Percentiles rank a stretch among this genome's conserved stretches.
phyloP scores from a whole-genome alignment of 1,140 invertebrate genomes.

The Limonius californicus region DNA sequence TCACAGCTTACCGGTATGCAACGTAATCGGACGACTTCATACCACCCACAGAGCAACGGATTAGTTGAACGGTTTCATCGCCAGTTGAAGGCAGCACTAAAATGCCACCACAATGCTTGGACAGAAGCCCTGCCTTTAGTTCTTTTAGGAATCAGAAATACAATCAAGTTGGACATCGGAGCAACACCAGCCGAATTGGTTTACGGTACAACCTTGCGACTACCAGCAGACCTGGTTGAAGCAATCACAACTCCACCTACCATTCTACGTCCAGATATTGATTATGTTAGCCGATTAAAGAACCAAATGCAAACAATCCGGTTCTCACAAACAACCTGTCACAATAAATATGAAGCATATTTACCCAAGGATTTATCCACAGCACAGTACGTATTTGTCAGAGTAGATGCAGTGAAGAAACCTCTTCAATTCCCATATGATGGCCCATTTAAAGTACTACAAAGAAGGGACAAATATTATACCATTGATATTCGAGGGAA shows the following conservation, averaged over 20 bases:
- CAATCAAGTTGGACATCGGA: slow-evolving; percentile 32
- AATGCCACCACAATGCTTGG: slow-evolving; percentile 21
- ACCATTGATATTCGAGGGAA: too few relatives aligned
- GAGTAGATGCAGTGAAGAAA: not conserved
- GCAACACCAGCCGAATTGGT: slow-evolving; percentile 39
- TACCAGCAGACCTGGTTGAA: slow-evolving; percentile 30
- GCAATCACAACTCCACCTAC: not conserved
- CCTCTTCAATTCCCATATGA: not conserved
- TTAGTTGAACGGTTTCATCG: slow-evolving; percentile 40
- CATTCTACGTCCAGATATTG: not conserved
- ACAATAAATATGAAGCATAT: not conserved
- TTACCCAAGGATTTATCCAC: not conserved
- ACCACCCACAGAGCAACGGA: slow-evolving; percentile 41
- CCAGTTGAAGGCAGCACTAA: slow-evolving; percentile 36
- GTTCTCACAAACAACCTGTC: not conserved
- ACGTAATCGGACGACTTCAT: slow-evolving; percentile 20
- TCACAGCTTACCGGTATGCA: slow-evolving; percentile 2
- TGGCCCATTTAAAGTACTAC: too few relatives aligned
- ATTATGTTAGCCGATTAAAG: not conserved
- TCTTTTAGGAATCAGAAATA: slow-evolving; percentile 28
- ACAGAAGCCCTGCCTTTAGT: slow-evolving; percentile 25
- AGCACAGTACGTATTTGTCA: not conserved
- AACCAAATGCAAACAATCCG: not conserved
- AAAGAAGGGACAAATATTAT: too few relatives aligned
- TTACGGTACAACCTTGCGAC: slow-evolving; percentile 33